Conservation (phyloP, 2,113 vertebrate genomes). For the Sorex fumeus region DNA sequence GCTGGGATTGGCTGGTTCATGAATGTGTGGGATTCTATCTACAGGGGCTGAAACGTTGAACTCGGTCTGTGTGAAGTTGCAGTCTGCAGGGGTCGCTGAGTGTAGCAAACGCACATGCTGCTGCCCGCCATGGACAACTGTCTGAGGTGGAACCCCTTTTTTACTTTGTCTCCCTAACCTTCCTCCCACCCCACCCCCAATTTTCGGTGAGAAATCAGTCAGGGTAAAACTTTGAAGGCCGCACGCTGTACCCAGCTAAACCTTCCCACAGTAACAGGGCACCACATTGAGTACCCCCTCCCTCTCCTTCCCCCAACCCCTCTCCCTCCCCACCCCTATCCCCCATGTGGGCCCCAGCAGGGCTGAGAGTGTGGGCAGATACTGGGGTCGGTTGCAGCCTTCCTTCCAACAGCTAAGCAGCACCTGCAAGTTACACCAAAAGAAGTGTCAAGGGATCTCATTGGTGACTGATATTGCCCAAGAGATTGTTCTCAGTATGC, state of each 20-base stretch:
- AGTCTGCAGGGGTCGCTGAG: background rate
- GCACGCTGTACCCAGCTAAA: slow-evolving; percentile 7
- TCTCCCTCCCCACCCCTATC: no score
- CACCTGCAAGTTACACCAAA: background rate
- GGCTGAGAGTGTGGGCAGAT: background rate
- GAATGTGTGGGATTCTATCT: background rate
- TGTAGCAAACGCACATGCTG: fast-evolving
- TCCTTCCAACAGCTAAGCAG: background rate
- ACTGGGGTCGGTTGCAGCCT: background rate
- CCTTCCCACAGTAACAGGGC: background rate
- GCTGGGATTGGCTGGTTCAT: background rate
- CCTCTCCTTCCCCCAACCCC: background rate
- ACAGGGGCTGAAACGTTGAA: no score
- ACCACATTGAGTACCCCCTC: background rate
- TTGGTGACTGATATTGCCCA: background rate
- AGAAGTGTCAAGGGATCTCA: background rate
- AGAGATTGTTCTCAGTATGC: background rate
- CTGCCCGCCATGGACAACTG: background rate
- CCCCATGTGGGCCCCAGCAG: no score
- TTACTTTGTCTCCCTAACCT: no score
- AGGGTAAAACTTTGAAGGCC: slow-evolving; percentile 42
- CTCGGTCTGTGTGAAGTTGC: background rate
- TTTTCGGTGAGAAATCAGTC: background rate
- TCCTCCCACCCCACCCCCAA: background rate
- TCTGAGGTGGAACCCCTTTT: background rate